These are phyloP conservation scores for Drosophila azteca DNA, from an alignment of 1,140 invertebrate genomes.

Conservation along the genomic window DNA sequence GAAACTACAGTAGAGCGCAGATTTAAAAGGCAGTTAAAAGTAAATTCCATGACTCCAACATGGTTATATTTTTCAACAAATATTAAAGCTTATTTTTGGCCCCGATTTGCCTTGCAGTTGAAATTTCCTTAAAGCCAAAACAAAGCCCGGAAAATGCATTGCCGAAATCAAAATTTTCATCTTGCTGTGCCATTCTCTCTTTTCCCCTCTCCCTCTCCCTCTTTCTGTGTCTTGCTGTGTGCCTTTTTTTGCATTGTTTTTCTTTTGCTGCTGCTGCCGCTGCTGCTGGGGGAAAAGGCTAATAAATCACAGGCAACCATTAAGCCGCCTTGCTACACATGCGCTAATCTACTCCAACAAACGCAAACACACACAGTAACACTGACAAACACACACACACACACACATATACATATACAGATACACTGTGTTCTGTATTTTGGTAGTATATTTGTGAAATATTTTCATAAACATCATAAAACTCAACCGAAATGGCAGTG, in stretches of 20 bases:
- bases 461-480: slow-evolving; percentile 83
- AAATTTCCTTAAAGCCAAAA: too few relatives aligned
- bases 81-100: neutral
- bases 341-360: slow-evolving; percentile 67
- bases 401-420: slow-evolving; percentile 15
- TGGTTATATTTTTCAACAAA: too few relatives aligned
- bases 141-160: too few relatives aligned
- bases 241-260: slow-evolving; percentile 32
- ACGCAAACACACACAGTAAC: slow-evolving; percentile 15
- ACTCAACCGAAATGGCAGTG: slow-evolving; percentile 76
- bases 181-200: slow-evolving; percentile 34
- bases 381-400: slow-evolving; percentile 20
- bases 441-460: slow-evolving; percentile 64
- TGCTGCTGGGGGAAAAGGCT: slow-evolving; percentile 10
- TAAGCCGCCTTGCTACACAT: slow-evolving; percentile 72
- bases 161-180: too few relatives aligned
- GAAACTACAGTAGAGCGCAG: neutral
- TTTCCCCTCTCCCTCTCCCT: neutral
- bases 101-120: neutral
- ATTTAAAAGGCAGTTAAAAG: too few relatives aligned
- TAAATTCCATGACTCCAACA: too few relatives aligned
- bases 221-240: neutral
- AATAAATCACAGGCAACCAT: slow-evolving; percentile 74
- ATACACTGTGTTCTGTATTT: slow-evolving; percentile 1
- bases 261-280: neutral